A percentile compares a stretch with the other conserved stretches of the same genome.
Evolutionary conservation across 2,797 vertebrate species (phyloP).

Genomic region (Rhadinocentrus ornatus): DNA sequence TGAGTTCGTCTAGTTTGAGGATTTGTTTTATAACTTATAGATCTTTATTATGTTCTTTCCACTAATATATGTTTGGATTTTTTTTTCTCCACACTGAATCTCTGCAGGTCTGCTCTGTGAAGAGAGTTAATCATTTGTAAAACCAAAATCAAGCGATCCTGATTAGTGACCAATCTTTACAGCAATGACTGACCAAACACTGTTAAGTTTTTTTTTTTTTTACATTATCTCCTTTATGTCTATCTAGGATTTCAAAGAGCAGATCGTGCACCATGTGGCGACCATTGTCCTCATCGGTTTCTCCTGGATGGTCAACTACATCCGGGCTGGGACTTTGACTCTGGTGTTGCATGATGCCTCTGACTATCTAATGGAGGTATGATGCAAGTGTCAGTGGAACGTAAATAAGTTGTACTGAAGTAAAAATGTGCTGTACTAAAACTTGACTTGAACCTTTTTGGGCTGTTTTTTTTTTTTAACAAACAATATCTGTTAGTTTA

Average conservation of each 20-base stretch:
- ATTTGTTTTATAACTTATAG: constrained; percentile 21
- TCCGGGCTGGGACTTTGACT: constrained; percentile 93
- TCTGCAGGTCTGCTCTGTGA: not conserved
- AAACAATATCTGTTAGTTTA: too few relatives aligned
- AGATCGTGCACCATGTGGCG: constrained; percentile 93
- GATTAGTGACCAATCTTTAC: constrained; percentile 56
- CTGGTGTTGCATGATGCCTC: constrained; percentile 93
- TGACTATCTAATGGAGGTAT: constrained; percentile 94
- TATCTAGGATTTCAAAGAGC: constrained; percentile 93
- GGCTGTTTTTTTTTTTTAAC: too few relatives aligned
- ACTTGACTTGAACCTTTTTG: not conserved
- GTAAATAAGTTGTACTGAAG: not conserved
- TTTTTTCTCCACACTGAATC: not conserved
- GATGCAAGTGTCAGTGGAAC: not conserved
- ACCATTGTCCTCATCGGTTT: constrained; percentile 94
- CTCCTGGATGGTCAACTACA: constrained; percentile 95
- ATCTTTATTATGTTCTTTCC: not conserved
- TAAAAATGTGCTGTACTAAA: not conserved
- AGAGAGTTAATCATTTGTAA: constrained; percentile 65
- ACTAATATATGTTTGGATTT: not conserved
- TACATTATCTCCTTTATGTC: not conserved
- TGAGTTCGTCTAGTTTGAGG: constrained; percentile 20
- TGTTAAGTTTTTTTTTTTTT: constrained; percentile 4
- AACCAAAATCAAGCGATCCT: not conserved
- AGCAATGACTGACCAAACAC: constrained; percentile 58